These are phyloP conservation scores for Rapana venosa DNA, from an alignment of 2,888 invertebrate species.

Conservation along the genomic window DNA sequence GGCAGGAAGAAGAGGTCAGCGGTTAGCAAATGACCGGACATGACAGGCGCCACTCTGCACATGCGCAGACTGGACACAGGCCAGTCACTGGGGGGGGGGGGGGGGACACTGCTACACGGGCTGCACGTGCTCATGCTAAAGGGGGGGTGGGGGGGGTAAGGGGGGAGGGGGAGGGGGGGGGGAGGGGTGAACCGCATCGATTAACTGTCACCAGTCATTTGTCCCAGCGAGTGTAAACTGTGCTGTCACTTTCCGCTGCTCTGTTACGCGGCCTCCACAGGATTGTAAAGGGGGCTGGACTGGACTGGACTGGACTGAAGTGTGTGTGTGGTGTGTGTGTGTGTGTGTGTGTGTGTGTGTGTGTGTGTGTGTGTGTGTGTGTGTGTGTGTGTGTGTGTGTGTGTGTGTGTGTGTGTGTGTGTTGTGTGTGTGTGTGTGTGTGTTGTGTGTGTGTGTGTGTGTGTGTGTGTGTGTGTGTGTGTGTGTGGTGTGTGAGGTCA, in stretches of 20 bases:
- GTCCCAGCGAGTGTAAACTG: not conserved
- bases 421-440: slow-evolving; percentile 2
- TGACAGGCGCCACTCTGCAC: no score
- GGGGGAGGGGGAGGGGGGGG: not conserved
- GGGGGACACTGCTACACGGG: no score
- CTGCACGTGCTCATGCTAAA: not conserved
- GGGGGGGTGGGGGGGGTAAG: not conserved
- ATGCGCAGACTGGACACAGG: no score
- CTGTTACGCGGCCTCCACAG: not conserved
- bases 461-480: not conserved
- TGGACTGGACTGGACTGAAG: no score
- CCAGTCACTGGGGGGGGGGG: no score
- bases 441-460: not conserved
- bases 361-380: no score
- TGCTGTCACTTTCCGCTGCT: not conserved
- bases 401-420: not conserved
- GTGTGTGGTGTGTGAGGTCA: not conserved
- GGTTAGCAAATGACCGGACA: no score
- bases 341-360: no score
- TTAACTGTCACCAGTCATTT: slow-evolving; percentile 1
- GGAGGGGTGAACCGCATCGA: not conserved
- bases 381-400: not conserved
- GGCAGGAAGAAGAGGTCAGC: no score
- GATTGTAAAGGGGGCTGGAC: not conserved
- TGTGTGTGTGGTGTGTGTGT: no score